Base-by-base conservation (phyloP, 2,797 vertebrate species). In the Rachycentron canadum region DNA sequence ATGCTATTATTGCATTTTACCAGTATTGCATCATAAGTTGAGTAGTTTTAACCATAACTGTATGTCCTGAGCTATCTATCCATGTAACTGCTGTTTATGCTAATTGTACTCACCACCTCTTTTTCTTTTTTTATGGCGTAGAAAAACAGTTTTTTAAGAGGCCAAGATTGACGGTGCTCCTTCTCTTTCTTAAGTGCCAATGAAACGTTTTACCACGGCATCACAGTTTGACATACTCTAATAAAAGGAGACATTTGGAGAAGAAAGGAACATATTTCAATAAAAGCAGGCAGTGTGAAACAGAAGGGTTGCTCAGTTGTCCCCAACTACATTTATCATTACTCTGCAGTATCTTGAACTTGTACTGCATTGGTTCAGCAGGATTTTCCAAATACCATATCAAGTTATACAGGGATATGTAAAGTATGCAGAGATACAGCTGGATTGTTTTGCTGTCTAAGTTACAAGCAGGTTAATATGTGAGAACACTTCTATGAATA, bases 171-270 rank as follows among this genome's bases (percentile, higher is more conserved):
- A 80, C 34, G 13, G 69, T 77, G 65, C 41, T 69, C 56, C 41
- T 57, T 78, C 73, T 71, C 38, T n/a, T n/a, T n/a, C n/a, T n/a
- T 40, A 75, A 76, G 56, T 77, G 73, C 72, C 67, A 82, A 49
- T 82, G 57, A 89, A 87, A 83, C 13, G 2, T 85, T 84, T 87
- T 71, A 88, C 25, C 45, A 77, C 14, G 5, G 21, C 19, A 65
- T 78, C 23, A 34, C 68, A 73, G 70, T 87, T 86, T 67, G 68
- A 76, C 56, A n/a, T 66, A 23, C 52, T 59, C 60, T 76, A 57
- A 60, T 74, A 76, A 86, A 80, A 67, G 66, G 49, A 86, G 26
- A 79, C 49, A 36, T 82, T 76, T 76, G 25, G 49, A 63, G 49
- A 59, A 34, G 26, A 63, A 73, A 73, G 21, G 14, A 43, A 55